Conservation (phyloP, 2,797 vertebrate species). For the Acestrorhynchus altus region DNA sequence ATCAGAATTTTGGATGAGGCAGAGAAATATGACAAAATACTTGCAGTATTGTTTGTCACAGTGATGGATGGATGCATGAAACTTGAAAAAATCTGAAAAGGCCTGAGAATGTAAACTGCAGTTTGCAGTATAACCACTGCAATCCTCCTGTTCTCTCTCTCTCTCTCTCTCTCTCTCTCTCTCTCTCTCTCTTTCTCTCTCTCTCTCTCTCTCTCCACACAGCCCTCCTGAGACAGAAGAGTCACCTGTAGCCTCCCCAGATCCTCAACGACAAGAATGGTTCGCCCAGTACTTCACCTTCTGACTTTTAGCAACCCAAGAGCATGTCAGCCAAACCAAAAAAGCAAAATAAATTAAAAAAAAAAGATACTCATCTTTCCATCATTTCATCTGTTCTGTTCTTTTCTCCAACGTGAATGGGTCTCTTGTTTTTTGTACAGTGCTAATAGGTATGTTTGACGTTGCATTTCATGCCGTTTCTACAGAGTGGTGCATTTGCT, state of each 20-base stretch:
- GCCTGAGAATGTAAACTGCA: not conserved
- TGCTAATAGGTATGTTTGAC: slow-evolving; percentile 79
- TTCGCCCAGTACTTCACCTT: slow-evolving; percentile 99
- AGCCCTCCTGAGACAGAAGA: slow-evolving; percentile 97
- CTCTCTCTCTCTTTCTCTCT: not conserved
- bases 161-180: slow-evolving; percentile 3
- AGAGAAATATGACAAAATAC: not conserved
- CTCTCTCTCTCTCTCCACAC: slow-evolving; percentile 32
- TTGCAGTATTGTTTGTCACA: not conserved
- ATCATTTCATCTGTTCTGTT: slow-evolving; percentile 69
- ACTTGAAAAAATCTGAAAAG: not conserved
- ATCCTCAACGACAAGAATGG: slow-evolving; percentile 97
- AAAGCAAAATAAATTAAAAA: slow-evolving; percentile 52
- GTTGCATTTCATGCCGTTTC: slow-evolving; percentile 74
- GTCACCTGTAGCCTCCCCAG: slow-evolving; percentile 86
- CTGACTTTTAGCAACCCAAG: slow-evolving; percentile 79
- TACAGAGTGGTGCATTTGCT: slow-evolving; percentile 77
- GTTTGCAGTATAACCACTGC: slow-evolving; percentile 1
- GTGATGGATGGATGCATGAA: not conserved
- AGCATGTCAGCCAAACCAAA: slow-evolving; percentile 87
- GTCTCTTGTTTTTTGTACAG: slow-evolving; percentile 78
- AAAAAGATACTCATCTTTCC: slow-evolving; percentile 73
- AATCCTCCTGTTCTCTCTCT: not conserved
- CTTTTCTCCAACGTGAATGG: slow-evolving; percentile 75
- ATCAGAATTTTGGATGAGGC: not conserved